Conservation (phyloP, 2,888 invertebrate species). For the Ceraclea dissimilis region DNA sequence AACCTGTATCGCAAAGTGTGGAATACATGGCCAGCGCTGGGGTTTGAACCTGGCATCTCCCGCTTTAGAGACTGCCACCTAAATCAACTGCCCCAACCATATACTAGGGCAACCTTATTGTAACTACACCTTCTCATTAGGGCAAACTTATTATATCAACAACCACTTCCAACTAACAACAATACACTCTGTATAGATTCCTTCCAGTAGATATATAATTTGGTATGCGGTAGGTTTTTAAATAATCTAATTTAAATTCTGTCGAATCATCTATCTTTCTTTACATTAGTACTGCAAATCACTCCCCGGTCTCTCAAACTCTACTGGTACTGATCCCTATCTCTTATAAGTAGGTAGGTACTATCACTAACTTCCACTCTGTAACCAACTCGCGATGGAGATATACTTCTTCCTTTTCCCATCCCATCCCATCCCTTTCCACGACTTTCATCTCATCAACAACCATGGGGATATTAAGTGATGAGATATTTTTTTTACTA, state of each 20-base stretch:
- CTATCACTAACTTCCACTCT: neutral
- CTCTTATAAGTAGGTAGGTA: neutral
- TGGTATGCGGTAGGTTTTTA: constrained; percentile 6
- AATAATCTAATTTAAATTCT: constrained; percentile 12
- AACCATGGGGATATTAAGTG: too few relatives aligned
- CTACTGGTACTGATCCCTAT: too few relatives aligned
- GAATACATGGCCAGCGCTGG: too few relatives aligned
- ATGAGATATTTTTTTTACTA: too few relatives aligned
- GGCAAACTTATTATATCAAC: too few relatives aligned
- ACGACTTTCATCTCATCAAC: neutral
- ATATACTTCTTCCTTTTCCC: neutral
- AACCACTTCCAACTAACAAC: too few relatives aligned
- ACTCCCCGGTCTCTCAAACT: neutral
- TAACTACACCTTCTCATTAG: too few relatives aligned
- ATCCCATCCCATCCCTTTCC: neutral
- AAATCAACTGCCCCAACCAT: too few relatives aligned
- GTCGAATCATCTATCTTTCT: constrained; percentile 5
- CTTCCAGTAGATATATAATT: neutral
- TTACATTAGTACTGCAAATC: constrained; percentile 7
- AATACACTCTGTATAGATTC: neutral
- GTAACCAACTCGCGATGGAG: neutral
- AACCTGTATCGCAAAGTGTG: too few relatives aligned
- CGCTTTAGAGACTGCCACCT: too few relatives aligned
- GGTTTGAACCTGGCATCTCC: too few relatives aligned
- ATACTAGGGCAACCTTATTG: too few relatives aligned